phyloP scores from a whole-genome alignment of 1,140 invertebrate genomes.

The Drosophila pandora region DNA sequence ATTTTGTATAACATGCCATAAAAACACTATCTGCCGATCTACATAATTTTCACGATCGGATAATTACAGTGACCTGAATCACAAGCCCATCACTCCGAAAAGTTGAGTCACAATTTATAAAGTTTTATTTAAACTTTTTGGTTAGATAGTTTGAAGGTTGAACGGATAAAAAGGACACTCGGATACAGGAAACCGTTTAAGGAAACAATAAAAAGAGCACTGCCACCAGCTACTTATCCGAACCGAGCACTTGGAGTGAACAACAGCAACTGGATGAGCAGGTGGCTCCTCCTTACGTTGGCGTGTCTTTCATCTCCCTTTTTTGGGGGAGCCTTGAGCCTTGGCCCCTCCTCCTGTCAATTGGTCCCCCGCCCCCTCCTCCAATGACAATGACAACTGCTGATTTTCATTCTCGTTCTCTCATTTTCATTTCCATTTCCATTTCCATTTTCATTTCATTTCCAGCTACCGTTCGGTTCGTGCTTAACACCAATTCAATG shows the following conservation, averaged over 20 bases:
- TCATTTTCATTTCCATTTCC: constrained; percentile 64
- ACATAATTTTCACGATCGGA: constrained; percentile 4
- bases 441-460: constrained; percentile 65
- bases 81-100: not conserved
- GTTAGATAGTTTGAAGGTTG: not conserved
- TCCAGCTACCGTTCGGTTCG: constrained; percentile 55
- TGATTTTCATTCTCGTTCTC: constrained; percentile 69
- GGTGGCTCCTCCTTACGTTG: constrained; percentile 25
- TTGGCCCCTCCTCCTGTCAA: not conserved
- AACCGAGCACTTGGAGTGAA: constrained; percentile 46
- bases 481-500: constrained; percentile 81
- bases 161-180: constrained; percentile 13
- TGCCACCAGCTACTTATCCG: constrained; percentile 15
- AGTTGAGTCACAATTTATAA: not conserved
- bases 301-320: constrained; percentile 52
- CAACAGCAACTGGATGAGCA: constrained; percentile 57
- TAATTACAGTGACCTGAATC: not conserved
- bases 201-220: constrained; percentile 20
- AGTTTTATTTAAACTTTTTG: not conserved
- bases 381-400: constrained; percentile 73
- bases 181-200: not conserved
- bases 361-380: not conserved
- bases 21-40: not conserved
- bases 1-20: constrained; percentile 1
- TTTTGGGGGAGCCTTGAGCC: not conserved